These are phyloP conservation scores for Crocodylus rhombifer DNA, from an alignment of 2,797 vertebrate species.

Conservation along the genomic window DNA sequence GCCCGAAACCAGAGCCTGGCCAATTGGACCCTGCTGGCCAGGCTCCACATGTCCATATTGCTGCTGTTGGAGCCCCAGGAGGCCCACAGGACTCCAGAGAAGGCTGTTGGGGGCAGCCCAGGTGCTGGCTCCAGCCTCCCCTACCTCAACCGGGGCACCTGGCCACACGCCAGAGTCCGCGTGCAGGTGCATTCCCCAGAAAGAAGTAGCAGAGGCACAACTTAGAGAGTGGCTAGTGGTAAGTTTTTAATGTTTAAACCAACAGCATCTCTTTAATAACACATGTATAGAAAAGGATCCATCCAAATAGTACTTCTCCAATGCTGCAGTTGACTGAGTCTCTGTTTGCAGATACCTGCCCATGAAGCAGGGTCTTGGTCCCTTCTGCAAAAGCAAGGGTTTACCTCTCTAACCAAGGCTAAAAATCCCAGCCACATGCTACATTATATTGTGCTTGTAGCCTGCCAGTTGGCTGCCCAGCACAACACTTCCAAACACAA, in stretches of 20 bases:
- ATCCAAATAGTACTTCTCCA: constrained; percentile 22
- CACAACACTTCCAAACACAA: constrained; percentile 42
- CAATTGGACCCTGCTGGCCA: no score
- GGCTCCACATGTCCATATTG: no score
- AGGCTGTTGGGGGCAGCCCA: no score
- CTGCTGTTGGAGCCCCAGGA: no score
- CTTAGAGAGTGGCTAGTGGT: neutral
- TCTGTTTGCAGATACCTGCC: constrained; percentile 38
- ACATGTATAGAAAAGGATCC: neutral
- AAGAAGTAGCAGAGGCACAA: neutral
- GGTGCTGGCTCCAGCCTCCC: no score
- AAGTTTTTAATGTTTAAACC: constrained; percentile 2
- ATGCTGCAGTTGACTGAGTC: constrained; percentile 23
- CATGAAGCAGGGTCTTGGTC: constrained; percentile 48
- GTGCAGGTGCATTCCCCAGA: no score
- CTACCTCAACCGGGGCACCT: no score
- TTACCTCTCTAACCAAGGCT: constrained; percentile 59
- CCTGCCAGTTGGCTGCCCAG: constrained; percentile 55
- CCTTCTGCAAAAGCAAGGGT: constrained; percentile 71
- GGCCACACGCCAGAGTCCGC: no score
- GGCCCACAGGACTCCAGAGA: no score
- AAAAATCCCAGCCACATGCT: constrained; percentile 64
- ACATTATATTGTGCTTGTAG: constrained; percentile 39
- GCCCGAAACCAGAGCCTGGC: no score
- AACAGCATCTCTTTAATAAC: constrained; percentile 18